Base-by-base conservation (phyloP, 2,888 invertebrate species). In the Calliphora vomitoria region DNA sequence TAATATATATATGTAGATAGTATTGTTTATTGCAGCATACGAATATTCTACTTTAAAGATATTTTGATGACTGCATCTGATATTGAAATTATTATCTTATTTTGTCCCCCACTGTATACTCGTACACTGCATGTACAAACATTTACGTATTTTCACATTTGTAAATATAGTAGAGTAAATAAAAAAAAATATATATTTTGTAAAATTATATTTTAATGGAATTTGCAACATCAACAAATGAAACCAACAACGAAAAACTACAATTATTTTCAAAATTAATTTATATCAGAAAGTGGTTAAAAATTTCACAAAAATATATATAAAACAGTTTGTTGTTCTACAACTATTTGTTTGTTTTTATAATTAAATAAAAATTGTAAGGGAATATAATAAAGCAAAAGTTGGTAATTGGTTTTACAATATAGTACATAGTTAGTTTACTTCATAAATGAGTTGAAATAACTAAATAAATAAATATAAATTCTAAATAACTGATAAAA, bases 151-250 rank as follows among this genome's bases (percentile, higher is more conserved):
- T 71, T 3, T 8, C 38, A 60, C 20, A 82, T 38, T 82, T 60
- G 50, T 38, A 66, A 60, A 75, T 50, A 38, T 75, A 38, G n/a
- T 58, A 15, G 66, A 47, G 68, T 74, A 68, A 82, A 82, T 47
- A 68, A 35, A 55, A 11, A 58, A 55, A 53, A 53, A 66, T 25
- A 13, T 8, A 38, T 10, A 8, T 71, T 50, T 13, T 72, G n/a
- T 35, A 35, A 66, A 82, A 82, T 74, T 55, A 68, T 38, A 75
- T 82, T 75, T 82, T 75, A 82, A 82, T 82, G 74, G 47, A 82
- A 74, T 82, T 68, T 68, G 47, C 75, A 60, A 25, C 50, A 75
- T 68, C 47, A 47, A 38, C 47, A 68, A 68, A 18, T n/a, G n/a
- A 18, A 60, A 62, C 11, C 6, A 38, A 31, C 18, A 68, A 64